These are phyloP conservation scores for Acanthosepion pharaonis DNA, from an alignment of 2,888 invertebrate genomes.

Conservation along the genomic window DNA sequence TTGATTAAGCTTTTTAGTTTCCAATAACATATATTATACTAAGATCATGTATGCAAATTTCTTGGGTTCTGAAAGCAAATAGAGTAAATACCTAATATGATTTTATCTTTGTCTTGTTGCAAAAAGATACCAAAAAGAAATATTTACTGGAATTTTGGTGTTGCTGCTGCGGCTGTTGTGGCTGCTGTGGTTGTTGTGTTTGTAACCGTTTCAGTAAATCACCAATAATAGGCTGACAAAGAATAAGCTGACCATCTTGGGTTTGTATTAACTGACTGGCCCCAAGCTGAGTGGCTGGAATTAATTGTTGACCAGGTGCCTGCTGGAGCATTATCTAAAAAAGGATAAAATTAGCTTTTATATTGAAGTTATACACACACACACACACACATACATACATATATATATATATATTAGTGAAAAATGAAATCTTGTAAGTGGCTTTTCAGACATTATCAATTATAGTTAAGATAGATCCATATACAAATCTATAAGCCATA, in stretches of 20 bases:
- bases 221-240: constrained; percentile 83
- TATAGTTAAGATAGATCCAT: too few species aligned
- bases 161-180: constrained; percentile 23
- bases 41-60: too few species aligned
- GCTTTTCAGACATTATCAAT: background rate
- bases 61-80: too few species aligned
- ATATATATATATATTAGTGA: too few species aligned
- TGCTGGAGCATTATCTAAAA: constrained; percentile 24
- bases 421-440: background rate
- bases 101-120: background rate
- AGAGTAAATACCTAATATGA: too few species aligned
- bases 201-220: constrained; percentile 43
- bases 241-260: constrained; percentile 92
- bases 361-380: background rate
- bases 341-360: background rate
- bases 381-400: too few species aligned
- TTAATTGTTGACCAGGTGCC: constrained; percentile 38
- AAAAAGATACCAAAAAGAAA: background rate
- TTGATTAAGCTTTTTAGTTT: too few species aligned
- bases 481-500: too few species aligned
- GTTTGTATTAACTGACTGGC: constrained; percentile 87
- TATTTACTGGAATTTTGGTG: background rate
- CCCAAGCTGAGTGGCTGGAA: background rate
- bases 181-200: constrained; percentile 33
- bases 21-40: too few species aligned